Conservation (phyloP, 2,888 invertebrate genomes). For the Aspidapion aeneum region DNA sequence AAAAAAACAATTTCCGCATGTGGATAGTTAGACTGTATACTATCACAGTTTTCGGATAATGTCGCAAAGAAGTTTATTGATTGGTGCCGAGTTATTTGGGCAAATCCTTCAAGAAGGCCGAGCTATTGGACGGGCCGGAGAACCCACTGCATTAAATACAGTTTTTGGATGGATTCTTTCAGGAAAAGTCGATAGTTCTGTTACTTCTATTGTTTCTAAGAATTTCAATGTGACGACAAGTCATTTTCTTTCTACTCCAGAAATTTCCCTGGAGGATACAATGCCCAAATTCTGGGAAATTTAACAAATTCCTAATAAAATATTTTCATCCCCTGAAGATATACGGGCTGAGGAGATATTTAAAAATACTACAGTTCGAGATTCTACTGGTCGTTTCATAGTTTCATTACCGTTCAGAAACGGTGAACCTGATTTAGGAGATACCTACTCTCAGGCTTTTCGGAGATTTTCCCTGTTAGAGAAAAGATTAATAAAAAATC, state of each 20-base stretch:
- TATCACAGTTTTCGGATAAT: no score
- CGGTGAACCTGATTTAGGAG: constrained; percentile 11
- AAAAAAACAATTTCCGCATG: no score
- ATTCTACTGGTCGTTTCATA: constrained; percentile 3
- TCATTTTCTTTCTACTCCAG: neutral
- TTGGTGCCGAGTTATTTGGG: neutral
- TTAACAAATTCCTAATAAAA: constrained; percentile 6
- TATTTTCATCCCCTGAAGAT: neutral
- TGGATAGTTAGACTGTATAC: no score
- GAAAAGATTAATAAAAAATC: constrained; percentile 7
- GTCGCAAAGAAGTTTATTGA: no score
- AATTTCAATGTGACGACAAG: no score
- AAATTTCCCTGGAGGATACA: neutral
- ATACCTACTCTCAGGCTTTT: constrained; percentile 10
- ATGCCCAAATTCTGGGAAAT: constrained; percentile 15
- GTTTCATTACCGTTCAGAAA: constrained; percentile 7
- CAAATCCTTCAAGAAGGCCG: neutral
- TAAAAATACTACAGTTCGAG: neutral
- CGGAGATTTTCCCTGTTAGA: constrained; percentile 7
- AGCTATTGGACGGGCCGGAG: neutral
- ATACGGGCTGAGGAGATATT: neutral
- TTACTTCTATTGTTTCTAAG: no score
- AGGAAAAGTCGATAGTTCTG: neutral
- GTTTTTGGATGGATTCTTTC: neutral
- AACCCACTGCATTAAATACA: neutral